These are phyloP conservation scores for Sceloporus tristichus DNA, from an alignment of 2,113 vertebrate genomes.

Conservation along the genomic window DNA sequence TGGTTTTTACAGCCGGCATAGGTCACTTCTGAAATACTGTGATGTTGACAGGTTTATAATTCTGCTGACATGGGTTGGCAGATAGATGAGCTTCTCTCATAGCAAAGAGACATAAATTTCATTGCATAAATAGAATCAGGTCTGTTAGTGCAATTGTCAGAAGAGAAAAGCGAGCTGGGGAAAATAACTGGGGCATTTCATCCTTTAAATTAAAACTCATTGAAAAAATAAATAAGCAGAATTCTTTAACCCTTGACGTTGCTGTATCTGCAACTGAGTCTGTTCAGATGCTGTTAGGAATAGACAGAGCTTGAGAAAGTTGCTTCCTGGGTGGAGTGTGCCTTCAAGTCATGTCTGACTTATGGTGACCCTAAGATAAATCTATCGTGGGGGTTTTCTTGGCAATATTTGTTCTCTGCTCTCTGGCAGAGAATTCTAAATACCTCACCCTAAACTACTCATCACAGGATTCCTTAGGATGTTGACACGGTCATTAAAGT, in stretches of 20 bases:
- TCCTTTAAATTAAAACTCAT: slow-evolving; percentile 66
- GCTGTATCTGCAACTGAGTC: neutral
- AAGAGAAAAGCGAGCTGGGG: slow-evolving; percentile 58
- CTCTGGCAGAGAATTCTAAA: no score
- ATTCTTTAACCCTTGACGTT: slow-evolving; percentile 1
- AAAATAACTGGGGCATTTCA: slow-evolving; percentile 70
- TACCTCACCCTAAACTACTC: no score
- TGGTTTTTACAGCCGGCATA: slow-evolving; percentile 60
- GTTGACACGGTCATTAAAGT: no score
- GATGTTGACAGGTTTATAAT: slow-evolving; percentile 75
- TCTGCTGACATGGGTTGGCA: slow-evolving; percentile 70
- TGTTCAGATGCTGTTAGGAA: neutral
- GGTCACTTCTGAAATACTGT: slow-evolving; percentile 70
- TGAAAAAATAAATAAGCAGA: neutral
- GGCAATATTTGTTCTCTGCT: no score
- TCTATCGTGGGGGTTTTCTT: no score
- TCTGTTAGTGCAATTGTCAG: slow-evolving; percentile 67
- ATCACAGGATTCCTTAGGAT: no score
- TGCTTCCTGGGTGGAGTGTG: no score
- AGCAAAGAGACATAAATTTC: slow-evolving; percentile 70
- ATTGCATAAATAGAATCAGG: slow-evolving; percentile 68
- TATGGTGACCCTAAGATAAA: no score
- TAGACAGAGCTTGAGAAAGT: neutral
- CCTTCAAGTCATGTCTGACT: no score
- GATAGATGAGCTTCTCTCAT: slow-evolving; percentile 59